phyloP scores from a whole-genome alignment of 2,113 vertebrate species.

The Corythornis cristatus region DNA sequence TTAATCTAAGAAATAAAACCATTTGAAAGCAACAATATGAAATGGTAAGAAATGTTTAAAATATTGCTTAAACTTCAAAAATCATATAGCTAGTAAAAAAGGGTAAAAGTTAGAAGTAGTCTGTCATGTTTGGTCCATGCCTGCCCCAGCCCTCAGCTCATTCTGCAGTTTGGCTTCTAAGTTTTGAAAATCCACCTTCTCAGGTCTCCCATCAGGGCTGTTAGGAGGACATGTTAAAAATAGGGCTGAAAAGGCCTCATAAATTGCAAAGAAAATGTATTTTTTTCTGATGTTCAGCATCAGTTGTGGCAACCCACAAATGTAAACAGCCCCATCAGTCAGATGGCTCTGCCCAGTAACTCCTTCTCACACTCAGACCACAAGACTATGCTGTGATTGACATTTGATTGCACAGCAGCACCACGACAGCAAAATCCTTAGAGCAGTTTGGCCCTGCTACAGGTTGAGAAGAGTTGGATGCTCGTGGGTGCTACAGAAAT shows the following conservation, averaged over 20 bases:
- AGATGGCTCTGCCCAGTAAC: background rate
- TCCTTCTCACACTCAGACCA: background rate
- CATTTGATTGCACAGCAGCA: background rate
- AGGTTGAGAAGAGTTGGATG: background rate
- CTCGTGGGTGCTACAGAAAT: background rate
- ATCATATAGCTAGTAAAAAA: background rate
- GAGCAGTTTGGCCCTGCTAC: background rate
- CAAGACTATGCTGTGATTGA: background rate
- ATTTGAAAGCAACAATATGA: background rate
- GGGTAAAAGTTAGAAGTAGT: background rate
- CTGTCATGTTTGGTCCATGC: background rate
- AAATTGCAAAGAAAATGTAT: background rate
- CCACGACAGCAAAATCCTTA: background rate
- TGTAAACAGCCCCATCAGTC: background rate
- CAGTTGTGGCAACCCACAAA: background rate
- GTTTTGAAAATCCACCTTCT: background rate
- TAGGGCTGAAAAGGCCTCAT: background rate
- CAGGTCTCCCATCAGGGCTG: background rate
- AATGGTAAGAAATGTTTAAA: background rate
- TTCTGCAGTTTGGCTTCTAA: background rate
- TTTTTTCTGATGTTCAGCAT: background rate
- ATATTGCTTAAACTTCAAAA: background rate
- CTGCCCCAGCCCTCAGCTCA: background rate
- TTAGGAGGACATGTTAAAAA: background rate
- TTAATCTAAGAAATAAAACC: background rate